A percentile compares a stretch with the other conserved stretches of the same genome.
phyloP scores from a whole-genome alignment of 2,113 vertebrate species.

The Numida meleagris region DNA sequence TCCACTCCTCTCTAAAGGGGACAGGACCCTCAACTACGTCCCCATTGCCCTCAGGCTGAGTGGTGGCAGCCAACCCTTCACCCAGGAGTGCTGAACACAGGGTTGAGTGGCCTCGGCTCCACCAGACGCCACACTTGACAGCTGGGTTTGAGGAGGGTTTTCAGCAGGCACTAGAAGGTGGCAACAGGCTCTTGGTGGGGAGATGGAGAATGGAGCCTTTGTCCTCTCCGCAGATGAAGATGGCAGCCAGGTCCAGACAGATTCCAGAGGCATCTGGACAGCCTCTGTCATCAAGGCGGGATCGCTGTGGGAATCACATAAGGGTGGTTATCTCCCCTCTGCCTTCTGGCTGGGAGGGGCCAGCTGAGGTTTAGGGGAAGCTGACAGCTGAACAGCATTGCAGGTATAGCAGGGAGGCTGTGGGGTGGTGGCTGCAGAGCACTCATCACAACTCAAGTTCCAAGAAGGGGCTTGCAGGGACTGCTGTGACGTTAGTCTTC shows the following conservation, averaged over 20 bases:
- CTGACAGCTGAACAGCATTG: background rate
- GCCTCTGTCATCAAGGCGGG: conserved; percentile 73
- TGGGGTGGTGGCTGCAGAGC: background rate
- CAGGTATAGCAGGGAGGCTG: background rate
- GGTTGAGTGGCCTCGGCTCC: conserved; percentile 82
- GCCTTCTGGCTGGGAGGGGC: background rate
- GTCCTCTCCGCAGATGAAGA: conserved; percentile 31
- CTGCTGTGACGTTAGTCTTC: background rate
- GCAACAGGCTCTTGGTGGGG: conserved; percentile 72
- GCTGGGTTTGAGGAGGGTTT: conserved; percentile 74
- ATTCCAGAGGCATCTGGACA: conserved; percentile 84
- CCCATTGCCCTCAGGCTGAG: background rate
- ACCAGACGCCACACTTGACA: conserved; percentile 70
- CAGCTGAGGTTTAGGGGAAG: background rate
- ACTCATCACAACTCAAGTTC: background rate
- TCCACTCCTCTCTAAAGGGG: background rate
- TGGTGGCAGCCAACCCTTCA: conserved; percentile 34
- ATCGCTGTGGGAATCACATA: background rate
- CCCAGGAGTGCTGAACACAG: background rate
- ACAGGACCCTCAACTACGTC: background rate
- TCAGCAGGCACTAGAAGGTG: conserved; percentile 78
- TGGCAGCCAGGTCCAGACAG: conserved; percentile 11
- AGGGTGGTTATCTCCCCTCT: conserved; percentile 13
- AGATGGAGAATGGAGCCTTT: conserved; percentile 53
- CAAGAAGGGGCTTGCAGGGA: background rate